Evolutionary conservation across 1,140 invertebrate species (phyloP).

Genomic region (Lepidurus arcticus): DNA sequence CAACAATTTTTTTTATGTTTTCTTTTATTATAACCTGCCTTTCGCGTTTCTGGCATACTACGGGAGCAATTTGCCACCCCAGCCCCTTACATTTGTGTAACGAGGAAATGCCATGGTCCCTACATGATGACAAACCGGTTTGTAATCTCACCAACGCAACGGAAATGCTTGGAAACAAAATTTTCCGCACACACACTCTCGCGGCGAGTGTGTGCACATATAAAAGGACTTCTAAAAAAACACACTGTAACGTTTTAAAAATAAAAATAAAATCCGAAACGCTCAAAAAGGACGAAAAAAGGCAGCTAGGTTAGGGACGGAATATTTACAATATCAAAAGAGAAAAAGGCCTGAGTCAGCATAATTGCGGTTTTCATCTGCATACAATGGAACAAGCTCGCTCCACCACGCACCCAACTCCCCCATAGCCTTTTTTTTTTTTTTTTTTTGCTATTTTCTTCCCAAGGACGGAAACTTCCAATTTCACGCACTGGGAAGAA

Average conservation of each 20-base stretch:
- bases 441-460: not conserved
- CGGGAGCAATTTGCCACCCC: not conserved
- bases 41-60: not conserved
- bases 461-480: not conserved
- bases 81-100: conserved; percentile 2
- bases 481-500: not conserved
- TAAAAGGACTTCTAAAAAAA: not conserved
- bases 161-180: not conserved
- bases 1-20: not conserved
- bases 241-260: not conserved
- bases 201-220: too few relatives aligned
- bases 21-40: not conserved
- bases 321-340: not conserved
- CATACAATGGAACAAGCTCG: not conserved
- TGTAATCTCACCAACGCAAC: not conserved
- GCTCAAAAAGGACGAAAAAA: not conserved
- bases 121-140: conserved; percentile 6
- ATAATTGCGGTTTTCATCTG: conserved; percentile 10
- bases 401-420: not conserved
- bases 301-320: not conserved
- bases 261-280: not conserved
- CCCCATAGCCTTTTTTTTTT: not conserved
- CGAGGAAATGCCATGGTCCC: not conserved
- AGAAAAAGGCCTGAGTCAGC: not conserved
- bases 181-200: not conserved